phyloP scores from a whole-genome alignment of 2,797 vertebrate genomes.

The Selene dorsalis region DNA sequence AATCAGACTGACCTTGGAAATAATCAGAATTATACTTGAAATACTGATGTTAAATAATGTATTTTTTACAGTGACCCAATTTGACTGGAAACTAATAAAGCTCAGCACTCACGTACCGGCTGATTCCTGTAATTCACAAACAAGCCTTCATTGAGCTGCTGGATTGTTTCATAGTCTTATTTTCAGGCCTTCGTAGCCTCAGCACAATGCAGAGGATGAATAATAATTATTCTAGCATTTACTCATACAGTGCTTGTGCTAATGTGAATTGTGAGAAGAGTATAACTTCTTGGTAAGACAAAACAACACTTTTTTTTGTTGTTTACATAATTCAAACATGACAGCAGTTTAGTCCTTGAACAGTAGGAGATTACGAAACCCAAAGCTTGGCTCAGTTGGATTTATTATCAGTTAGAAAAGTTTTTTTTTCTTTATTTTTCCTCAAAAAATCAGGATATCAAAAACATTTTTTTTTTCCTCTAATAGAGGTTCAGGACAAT shows the following conservation, averaged over 20 bases:
- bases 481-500: neutral
- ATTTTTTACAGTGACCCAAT: neutral
- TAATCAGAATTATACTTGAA: neutral
- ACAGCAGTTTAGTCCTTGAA: neutral
- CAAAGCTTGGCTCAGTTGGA: neutral
- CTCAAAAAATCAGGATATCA: neutral
- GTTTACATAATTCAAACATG: neutral
- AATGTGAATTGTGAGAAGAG: neutral
- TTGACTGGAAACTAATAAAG: constrained; percentile 3
- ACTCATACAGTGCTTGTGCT: neutral
- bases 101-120: neutral
- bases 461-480: constrained; percentile 1
- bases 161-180: neutral
- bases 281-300: neutral
- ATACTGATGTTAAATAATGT: neutral
- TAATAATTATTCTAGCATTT: neutral
- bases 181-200: neutral
- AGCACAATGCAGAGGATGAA: neutral
- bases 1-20: neutral
- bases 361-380: neutral
- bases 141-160: neutral
- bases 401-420: neutral
- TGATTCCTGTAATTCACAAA: neutral
- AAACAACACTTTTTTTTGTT: too few species aligned
- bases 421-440: neutral